Base-by-base conservation (phyloP, 2,888 invertebrate genomes). In the Palloptera scutellata region DNA sequence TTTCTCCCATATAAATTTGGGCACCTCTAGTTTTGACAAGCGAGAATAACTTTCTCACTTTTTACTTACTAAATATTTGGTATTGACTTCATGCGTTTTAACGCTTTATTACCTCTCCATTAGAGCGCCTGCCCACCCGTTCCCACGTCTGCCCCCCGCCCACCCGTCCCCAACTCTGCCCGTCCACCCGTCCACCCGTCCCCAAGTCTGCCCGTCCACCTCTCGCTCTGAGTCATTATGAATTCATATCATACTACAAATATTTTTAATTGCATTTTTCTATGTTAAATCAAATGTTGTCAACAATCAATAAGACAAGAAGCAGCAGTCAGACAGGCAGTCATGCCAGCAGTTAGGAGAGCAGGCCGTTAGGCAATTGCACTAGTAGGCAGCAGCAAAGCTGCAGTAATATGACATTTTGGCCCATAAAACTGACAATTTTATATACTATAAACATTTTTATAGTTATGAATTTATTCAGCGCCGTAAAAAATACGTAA, bases 391-490 rank as follows among this genome's bases (percentile, higher is more conserved):
- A 58, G 20, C n/a, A n/a, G 54, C 54, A 42, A n/a, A 45, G n/a
- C 30, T 4, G 15, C 48, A 48, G 15, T 15, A 70, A 72, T 72
- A 74, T 72, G 72, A 70, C 72, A 70, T 72, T 71, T 71, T 68
- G 67, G 54, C 72, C 71, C 71, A 72, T 74, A 71, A 74, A 74
- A 74, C 68, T 74, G 73, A 74, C 73, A 72, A 74, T 74, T 74
- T 72, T 66, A 63, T 52, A 40, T 52, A 58, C 48, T 48, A 57
- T 64, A 58, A 64, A 64, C 57, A 57, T 72, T 72, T 72, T 73
- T 73, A 72, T 74, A 69, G 71, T 68, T 72, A 72, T 74, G 73
- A 71, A 71, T 72, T 71, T 72, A 70, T 71, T 69, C 68, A 71
- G 71, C 68, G 68, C 66, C 70, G 72, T 70, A 68, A 71, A 72